A percentile compares a stretch with the other conserved stretches of the same genome.
Conservation (phyloP, 1,140 invertebrate species). For the Portunus trituberculatus region DNA sequence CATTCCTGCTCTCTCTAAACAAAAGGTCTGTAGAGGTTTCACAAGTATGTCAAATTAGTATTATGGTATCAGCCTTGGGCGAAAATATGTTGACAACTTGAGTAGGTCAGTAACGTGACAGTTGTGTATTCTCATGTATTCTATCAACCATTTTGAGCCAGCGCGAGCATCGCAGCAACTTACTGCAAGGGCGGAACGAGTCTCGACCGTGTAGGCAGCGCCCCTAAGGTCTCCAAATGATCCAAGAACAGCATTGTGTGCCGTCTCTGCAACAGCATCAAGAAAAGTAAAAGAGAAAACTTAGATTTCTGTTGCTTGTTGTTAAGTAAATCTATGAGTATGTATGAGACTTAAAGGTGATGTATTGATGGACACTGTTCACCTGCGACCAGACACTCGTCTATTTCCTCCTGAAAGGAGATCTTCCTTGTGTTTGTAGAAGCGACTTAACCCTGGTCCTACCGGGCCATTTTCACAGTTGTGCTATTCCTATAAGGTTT, state of each 20-base stretch:
- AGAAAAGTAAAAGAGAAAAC: not conserved
- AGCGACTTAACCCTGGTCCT: not conserved
- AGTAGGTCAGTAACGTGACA: not conserved
- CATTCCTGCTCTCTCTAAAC: not conserved
- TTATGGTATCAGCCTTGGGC: not conserved
- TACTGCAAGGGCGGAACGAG: too few species aligned
- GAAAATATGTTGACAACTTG: not conserved
- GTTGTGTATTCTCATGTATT: not conserved
- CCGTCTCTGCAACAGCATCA: not conserved
- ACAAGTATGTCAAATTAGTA: not conserved
- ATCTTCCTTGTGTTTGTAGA: slow-evolving; percentile 35
- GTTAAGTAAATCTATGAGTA: not conserved
- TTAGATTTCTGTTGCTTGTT: not conserved
- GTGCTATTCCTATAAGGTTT: slow-evolving; percentile 69
- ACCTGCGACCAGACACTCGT: too few species aligned
- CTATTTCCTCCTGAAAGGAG: not conserved
- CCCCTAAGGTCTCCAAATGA: not conserved
- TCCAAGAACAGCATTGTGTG: not conserved
- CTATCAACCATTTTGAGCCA: not conserved
- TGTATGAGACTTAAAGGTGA: not conserved
- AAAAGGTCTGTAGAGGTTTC: too few species aligned
- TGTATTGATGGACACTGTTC: too few species aligned
- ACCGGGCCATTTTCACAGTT: slow-evolving; percentile 33
- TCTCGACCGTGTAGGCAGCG: not conserved
- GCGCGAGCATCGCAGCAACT: not conserved